Conservation (phyloP, 2,797 vertebrate genomes). For the Tragelaphus oryx region DNA sequence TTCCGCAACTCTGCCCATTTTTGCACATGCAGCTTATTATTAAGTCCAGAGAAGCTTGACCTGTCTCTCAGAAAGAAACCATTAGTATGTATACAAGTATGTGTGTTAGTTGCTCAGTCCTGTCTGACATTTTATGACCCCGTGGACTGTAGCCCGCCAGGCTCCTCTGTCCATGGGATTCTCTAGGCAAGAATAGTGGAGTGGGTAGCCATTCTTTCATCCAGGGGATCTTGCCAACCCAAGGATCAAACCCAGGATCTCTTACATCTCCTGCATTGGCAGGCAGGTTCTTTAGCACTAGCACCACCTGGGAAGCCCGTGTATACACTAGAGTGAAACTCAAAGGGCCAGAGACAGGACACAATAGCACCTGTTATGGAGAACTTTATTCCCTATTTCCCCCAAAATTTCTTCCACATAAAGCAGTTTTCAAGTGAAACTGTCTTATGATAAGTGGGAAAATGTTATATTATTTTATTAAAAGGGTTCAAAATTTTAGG, state of each 20-base stretch:
- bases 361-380: background rate
- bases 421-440: background rate
- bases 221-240: background rate
- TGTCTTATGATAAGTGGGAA: background rate
- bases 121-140: rapidly evolving
- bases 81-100: background rate
- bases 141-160: background rate
- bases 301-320: background rate
- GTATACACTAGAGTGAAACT: background rate
- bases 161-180: background rate
- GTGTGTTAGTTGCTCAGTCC: background rate
- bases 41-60: background rate
- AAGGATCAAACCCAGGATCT: rapidly evolving
- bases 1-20: background rate
- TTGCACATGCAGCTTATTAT: background rate
- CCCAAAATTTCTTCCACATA: background rate
- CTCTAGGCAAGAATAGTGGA: background rate
- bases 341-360: background rate
- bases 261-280: background rate
- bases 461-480: background rate
- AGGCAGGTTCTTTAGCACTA: background rate
- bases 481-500: background rate
- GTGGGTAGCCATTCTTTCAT: background rate
- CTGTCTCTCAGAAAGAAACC: background rate
- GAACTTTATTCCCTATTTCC: background rate